A percentile compares a stretch with the other conserved stretches of the same genome.
These are phyloP conservation scores for Stichopus chloronotus DNA, from an alignment of 35 echinoderm and acorn worm genomes.

Conservation along the genomic window DNA sequence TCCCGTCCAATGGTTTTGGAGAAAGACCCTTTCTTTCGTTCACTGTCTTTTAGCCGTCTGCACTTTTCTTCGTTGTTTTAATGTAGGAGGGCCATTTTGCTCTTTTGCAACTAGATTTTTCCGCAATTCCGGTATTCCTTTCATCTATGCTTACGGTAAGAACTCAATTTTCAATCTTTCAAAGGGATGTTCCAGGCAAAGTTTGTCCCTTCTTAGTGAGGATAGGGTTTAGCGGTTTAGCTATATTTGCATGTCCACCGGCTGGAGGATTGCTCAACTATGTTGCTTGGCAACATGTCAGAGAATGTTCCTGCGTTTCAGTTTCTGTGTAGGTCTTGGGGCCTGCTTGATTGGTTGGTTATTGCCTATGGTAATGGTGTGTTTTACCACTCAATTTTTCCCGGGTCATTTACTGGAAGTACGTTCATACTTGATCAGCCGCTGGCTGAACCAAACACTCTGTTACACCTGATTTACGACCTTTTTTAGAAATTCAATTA, in stretches of 20 bases:
- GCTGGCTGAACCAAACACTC: neutral
- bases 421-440: neutral
- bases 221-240: conserved; percentile 54
- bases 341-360: neutral
- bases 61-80: too few species aligned
- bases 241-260: neutral
- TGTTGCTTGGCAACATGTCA: neutral
- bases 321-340: neutral
- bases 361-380: neutral
- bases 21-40: too few species aligned
- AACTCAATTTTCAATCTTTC: neutral
- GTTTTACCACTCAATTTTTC: neutral
- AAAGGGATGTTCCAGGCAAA: conserved; percentile 62
- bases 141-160: conserved; percentile 34
- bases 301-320: neutral
- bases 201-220: conserved; percentile 28
- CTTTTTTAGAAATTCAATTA: too few species aligned
- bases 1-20: too few species aligned
- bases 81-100: too few species aligned
- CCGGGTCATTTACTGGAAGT: neutral
- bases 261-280: neutral
- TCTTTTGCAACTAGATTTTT: conserved; percentile 60
- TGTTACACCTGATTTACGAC: too few species aligned
- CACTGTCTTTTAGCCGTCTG: too few species aligned
- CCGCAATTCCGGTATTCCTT: conserved; percentile 52